These are phyloP conservation scores for Hirtodrosophila cameraria DNA, from an alignment of 2,888 invertebrate genomes.

Conservation along the genomic window DNA sequence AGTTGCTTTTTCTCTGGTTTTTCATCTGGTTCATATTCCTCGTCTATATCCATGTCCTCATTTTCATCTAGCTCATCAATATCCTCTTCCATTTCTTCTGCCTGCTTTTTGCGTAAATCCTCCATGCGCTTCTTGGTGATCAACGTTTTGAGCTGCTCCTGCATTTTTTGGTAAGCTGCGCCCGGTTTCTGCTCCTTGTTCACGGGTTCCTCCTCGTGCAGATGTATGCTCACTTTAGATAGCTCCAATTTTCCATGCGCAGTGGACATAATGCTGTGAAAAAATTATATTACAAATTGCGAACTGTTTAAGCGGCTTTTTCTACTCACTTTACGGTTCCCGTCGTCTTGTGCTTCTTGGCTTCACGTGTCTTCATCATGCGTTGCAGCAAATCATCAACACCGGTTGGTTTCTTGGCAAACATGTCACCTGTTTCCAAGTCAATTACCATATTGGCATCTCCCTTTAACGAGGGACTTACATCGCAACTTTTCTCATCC, in stretches of 20 bases:
- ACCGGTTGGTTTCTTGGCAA: conserved; percentile 85
- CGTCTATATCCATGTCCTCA: conserved; percentile 70
- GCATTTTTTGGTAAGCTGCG: conserved; percentile 88
- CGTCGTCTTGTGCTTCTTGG: conserved; percentile 86
- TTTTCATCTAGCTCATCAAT: conserved; percentile 79
- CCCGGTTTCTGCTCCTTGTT: conserved; percentile 87
- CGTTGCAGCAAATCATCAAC: conserved; percentile 89
- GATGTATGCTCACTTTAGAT: conserved; percentile 75
- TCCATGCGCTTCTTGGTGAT: conserved; percentile 89
- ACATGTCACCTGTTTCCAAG: conserved; percentile 85
- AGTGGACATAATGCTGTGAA: conserved; percentile 84
- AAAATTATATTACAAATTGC: not conserved
- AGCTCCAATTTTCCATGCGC: conserved; percentile 84
- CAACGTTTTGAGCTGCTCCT: conserved; percentile 88
- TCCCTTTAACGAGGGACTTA: conserved; percentile 85
- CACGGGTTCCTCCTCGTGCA: conserved; percentile 71
- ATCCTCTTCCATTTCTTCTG: conserved; percentile 84
- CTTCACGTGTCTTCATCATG: conserved; percentile 88
- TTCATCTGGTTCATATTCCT: conserved; percentile 78
- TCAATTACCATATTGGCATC: conserved; percentile 86
- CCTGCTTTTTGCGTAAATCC: conserved; percentile 86
- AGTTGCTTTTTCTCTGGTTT: conserved; percentile 47
- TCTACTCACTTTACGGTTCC: conserved; percentile 84
- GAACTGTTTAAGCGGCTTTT: not conserved
- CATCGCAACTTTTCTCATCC: conserved; percentile 62